A percentile compares a stretch with the other conserved stretches of the same genome.
Conservation (phyloP, 2,797 vertebrate species). For the Pygocentrus nattereri region DNA sequence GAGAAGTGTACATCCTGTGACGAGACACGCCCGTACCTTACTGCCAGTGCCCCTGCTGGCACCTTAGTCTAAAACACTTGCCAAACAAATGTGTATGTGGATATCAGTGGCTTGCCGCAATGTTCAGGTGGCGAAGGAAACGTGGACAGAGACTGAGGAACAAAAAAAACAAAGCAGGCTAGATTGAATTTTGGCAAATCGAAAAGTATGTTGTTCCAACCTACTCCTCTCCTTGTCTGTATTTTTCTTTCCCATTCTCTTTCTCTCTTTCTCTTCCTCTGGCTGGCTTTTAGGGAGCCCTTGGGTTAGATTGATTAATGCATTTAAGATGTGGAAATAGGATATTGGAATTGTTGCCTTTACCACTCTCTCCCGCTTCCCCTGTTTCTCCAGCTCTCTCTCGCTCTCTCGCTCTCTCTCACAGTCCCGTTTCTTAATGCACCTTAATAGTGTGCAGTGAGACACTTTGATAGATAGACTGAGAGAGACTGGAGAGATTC, state of each 20-base stretch:
- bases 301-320: conserved; percentile 79
- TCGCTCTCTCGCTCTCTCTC: conserved; percentile 72
- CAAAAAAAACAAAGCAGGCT: conserved; percentile 52
- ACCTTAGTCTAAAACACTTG: conserved; percentile 43
- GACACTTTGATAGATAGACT: conserved; percentile 83
- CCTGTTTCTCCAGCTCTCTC: conserved; percentile 66
- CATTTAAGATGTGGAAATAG: conserved; percentile 85
- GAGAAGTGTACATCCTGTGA: conserved; percentile 71
- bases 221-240: conserved; percentile 51
- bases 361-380: conserved; percentile 80
- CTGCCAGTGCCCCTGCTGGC: conserved; percentile 25
- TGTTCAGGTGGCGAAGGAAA: conserved; percentile 36
- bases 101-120: neutral
- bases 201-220: conserved; percentile 54
- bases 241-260: conserved; percentile 54
- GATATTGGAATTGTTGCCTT: conserved; percentile 90
- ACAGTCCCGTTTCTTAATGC: conserved; percentile 77
- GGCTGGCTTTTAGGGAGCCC: conserved; percentile 70
- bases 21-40: conserved; percentile 56
- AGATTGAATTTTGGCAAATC: conserved; percentile 49
- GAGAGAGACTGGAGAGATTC: conserved; percentile 77
- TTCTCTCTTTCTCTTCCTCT: conserved; percentile 54
- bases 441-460: conserved; percentile 80
- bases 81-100: conserved; percentile 2
- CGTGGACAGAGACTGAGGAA: conserved; percentile 39